These are phyloP conservation scores for Hippocampus zosterae DNA, from an alignment of 2,113 vertebrate species.

Conservation along the genomic window DNA sequence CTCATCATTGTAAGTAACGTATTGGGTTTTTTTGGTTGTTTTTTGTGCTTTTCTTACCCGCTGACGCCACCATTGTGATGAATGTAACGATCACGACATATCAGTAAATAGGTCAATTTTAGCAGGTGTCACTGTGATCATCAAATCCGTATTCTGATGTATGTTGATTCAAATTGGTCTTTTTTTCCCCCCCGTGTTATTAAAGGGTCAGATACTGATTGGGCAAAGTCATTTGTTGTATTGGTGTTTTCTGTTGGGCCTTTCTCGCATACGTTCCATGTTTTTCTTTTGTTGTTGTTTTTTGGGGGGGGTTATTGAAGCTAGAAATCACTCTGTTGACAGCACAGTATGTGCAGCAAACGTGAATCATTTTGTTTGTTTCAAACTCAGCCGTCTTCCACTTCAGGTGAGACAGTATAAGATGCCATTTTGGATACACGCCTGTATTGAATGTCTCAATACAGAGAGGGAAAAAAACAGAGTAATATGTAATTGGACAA, in stretches of 20 bases:
- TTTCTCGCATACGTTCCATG: no score
- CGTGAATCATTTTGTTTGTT: neutral
- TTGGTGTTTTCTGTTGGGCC: neutral
- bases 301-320: no score
- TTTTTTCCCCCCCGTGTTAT: neutral
- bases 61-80: neutral
- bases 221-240: neutral
- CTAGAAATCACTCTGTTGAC: no score
- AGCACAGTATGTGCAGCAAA: no score
- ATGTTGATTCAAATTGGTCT: neutral
- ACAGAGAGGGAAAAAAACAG: neutral
- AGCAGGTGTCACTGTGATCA: no score
- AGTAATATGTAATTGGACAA: neutral
- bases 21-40: neutral
- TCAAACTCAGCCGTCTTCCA: no score
- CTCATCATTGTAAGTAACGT: slow-evolving; percentile 92
- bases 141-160: neutral
- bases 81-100: neutral
- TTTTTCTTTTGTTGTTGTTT: no score
- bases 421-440: no score
- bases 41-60: neutral
- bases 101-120: no score
- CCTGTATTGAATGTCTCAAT: neutral
- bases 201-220: neutral
- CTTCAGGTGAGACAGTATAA: no score